Evolutionary conservation across 2,797 vertebrate genomes (phyloP).

Genomic region (Allochrocebus solatus): DNA sequence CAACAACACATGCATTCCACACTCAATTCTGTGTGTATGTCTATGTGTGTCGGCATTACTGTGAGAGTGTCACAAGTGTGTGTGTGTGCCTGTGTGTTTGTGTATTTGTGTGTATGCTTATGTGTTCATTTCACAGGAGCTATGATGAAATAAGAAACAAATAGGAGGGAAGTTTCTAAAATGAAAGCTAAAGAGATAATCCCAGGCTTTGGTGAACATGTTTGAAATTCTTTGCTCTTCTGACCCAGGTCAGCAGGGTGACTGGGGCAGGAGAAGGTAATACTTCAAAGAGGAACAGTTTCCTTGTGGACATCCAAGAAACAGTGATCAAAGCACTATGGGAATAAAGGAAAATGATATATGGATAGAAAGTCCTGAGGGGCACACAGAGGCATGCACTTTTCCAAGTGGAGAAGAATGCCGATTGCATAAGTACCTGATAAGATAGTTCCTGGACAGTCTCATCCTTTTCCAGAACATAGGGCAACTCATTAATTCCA

Average conservation of each 20-base stretch:
- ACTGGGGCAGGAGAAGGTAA: not conserved
- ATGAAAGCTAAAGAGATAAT: not conserved
- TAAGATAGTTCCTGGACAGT: not conserved
- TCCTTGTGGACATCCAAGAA: not conserved
- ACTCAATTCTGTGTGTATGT: not conserved
- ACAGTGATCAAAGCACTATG: not conserved
- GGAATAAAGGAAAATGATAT: not conserved
- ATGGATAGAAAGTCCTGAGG: not conserved
- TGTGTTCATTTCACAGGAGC: not conserved
- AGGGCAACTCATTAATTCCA: not conserved
- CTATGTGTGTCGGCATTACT: not conserved
- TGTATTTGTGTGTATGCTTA: not conserved
- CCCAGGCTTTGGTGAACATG: not conserved
- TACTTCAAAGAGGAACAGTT: not conserved
- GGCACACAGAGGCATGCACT: not conserved
- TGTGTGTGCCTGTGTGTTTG: not conserved
- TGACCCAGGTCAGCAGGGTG: not conserved
- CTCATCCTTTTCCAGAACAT: not conserved
- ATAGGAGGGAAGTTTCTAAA: not conserved
- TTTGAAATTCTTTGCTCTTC: not conserved
- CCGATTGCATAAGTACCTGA: not conserved
- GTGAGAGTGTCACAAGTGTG: not conserved
- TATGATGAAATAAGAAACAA: not conserved
- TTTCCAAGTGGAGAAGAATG: not conserved
- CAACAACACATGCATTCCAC: accelerated